Conservation (phyloP, 2,113 vertebrate species). For the Rhegmatorhina hoffmannsi region DNA sequence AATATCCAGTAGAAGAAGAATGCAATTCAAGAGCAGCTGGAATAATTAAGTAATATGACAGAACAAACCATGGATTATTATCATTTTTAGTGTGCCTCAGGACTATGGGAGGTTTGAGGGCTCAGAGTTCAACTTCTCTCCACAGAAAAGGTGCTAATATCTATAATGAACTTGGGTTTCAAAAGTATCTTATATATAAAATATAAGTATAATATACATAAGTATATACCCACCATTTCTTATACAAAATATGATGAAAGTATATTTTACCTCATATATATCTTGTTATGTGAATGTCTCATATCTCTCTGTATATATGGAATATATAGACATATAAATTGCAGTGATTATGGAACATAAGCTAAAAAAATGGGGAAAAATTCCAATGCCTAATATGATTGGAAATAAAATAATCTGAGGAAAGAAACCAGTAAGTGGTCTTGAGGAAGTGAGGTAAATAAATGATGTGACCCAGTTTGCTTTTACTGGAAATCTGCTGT, state of each 20-base stretch:
- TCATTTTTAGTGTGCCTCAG: constrained; percentile 32
- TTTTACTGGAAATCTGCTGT: constrained; percentile 68
- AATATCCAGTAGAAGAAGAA: constrained; percentile 68
- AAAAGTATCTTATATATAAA: background rate
- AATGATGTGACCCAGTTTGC: constrained; percentile 45
- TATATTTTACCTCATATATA: background rate
- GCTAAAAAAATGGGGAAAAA: background rate
- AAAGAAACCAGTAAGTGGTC: constrained; percentile 45
- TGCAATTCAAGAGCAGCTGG: constrained; percentile 24
- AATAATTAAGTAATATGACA: constrained; percentile 72
- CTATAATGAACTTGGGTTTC: constrained; percentile 27
- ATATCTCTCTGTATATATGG: background rate
- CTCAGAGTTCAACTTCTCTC: constrained; percentile 58
- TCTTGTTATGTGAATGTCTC: background rate
- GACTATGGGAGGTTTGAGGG: background rate
- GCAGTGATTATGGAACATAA: constrained; percentile 16
- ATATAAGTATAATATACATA: background rate
- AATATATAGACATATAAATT: background rate
- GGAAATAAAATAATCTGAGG: constrained; percentile 56
- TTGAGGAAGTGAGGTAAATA: constrained; percentile 53
- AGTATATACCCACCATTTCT: background rate
- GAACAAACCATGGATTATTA: constrained; percentile 22
- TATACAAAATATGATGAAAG: background rate
- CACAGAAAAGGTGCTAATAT: background rate
- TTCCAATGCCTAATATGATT: constrained; percentile 19